Conservation (phyloP, 2,888 invertebrate species). For the Ennomos fuscantarius region DNA sequence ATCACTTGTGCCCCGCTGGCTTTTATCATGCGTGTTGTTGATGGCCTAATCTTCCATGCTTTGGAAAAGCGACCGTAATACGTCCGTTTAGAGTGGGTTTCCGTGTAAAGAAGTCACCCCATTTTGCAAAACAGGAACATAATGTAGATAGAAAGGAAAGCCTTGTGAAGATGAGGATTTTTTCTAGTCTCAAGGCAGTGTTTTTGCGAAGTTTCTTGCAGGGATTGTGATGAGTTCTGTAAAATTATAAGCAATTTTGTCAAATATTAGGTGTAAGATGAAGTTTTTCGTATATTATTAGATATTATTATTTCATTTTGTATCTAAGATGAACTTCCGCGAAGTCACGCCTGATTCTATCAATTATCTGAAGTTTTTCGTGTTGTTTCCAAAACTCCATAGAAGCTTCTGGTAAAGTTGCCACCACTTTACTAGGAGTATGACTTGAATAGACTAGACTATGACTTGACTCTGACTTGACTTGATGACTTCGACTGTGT, state of each 20-base stretch:
- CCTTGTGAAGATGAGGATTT: constrained; percentile 51
- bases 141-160: constrained; percentile 55
- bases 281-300: too few relatives aligned
- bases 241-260: constrained; percentile 27
- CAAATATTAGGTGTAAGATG: constrained; percentile 1
- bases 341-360: too few relatives aligned
- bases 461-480: too few relatives aligned
- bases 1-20: constrained; percentile 74
- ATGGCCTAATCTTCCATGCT: constrained; percentile 48
- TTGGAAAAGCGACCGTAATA: constrained; percentile 48
- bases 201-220: constrained; percentile 41
- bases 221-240: constrained; percentile 25
- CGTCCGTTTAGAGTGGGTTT: constrained; percentile 42
- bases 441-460: too few relatives aligned
- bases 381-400: too few relatives aligned
- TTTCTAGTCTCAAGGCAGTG: constrained; percentile 44
- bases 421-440: too few relatives aligned
- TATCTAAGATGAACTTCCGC: too few relatives aligned
- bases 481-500: too few relatives aligned
- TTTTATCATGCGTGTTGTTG: constrained; percentile 73
- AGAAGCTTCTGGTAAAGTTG: too few relatives aligned
- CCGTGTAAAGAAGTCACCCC: constrained; percentile 34
- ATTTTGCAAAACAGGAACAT: constrained; percentile 54
- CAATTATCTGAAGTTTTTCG: too few relatives aligned
- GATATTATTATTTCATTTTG: too few relatives aligned